Conservation (phyloP, 2,113 vertebrate genomes). For the Paracyprichromis sp. region DNA sequence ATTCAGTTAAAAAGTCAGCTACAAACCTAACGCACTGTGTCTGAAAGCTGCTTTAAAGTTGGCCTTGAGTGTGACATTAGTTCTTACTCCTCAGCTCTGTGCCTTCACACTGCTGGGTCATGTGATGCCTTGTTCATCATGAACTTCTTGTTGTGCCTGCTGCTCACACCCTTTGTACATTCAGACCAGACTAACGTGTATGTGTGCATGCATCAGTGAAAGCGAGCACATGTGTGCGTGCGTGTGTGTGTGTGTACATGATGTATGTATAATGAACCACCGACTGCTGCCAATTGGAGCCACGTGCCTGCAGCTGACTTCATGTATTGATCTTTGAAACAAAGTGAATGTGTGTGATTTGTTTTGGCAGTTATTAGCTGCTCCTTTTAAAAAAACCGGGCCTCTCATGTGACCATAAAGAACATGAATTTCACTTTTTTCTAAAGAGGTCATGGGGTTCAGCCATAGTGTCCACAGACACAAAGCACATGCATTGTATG, state of each 20-base stretch:
- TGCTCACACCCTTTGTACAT: neutral
- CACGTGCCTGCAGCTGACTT: neutral
- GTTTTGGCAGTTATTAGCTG: neutral
- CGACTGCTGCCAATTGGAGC: neutral
- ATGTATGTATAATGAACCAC: neutral
- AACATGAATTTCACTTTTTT: neutral
- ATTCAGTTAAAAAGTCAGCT: neutral
- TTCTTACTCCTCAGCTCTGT: neutral
- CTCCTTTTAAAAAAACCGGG: fast-evolving
- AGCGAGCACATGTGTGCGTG: neutral
- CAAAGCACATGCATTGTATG: neutral
- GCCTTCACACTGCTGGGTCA: neutral
- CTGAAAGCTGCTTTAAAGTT: neutral
- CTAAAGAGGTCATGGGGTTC: neutral
- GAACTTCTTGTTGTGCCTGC: neutral
- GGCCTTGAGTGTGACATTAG: neutral
- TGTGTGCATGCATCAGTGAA: neutral
- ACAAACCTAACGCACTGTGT: neutral
- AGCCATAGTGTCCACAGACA: neutral
- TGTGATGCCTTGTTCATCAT: neutral
- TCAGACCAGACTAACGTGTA: neutral
- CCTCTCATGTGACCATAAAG: neutral
- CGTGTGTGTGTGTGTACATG: neutral
- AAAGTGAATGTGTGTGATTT: neutral
- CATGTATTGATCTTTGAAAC: neutral